Conservation (phyloP, 2,888 invertebrate species). For the Gisinianus flammeolus region DNA sequence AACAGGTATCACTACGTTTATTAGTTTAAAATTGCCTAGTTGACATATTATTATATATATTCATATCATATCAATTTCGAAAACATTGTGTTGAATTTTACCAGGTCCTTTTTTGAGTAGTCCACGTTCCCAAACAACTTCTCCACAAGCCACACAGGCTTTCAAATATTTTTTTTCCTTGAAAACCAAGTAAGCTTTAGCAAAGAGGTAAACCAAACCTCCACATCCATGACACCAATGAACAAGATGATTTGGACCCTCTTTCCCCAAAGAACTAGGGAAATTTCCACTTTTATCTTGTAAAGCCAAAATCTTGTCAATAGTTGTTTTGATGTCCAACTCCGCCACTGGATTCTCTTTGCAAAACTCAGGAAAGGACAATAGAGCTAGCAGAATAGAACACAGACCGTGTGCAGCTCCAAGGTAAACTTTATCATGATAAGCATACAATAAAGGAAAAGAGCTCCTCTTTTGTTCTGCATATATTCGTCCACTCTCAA, state of each 20-base stretch:
- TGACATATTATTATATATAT: too few species aligned
- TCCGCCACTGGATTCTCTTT: slow-evolving; percentile 66
- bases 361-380: slow-evolving; percentile 69
- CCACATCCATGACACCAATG: slow-evolving; percentile 67
- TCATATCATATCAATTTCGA: too few species aligned
- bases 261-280: slow-evolving; percentile 76
- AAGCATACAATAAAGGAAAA: slow-evolving; percentile 79
- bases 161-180: slow-evolving; percentile 75
- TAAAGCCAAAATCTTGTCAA: slow-evolving; percentile 71
- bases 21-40: too few species aligned
- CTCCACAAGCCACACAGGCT: slow-evolving; percentile 72
- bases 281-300: slow-evolving; percentile 78
- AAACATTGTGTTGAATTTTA: too few species aligned
- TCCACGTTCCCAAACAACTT: slow-evolving; percentile 82
- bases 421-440: slow-evolving; percentile 75
- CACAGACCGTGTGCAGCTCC: slow-evolving; percentile 70
- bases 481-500: slow-evolving; percentile 76
- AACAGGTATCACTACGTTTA: slow-evolving; percentile 5
- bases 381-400: slow-evolving; percentile 71
- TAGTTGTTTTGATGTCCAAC: slow-evolving; percentile 68
- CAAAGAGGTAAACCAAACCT: slow-evolving; percentile 74
- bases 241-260: slow-evolving; percentile 66
- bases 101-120: slow-evolving; percentile 83
- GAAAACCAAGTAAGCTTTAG: slow-evolving; percentile 77
- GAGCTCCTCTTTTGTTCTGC: slow-evolving; percentile 67